These are phyloP conservation scores for Hystrix brachyura DNA, from an alignment of 2,113 vertebrate genomes.

Conservation along the genomic window DNA sequence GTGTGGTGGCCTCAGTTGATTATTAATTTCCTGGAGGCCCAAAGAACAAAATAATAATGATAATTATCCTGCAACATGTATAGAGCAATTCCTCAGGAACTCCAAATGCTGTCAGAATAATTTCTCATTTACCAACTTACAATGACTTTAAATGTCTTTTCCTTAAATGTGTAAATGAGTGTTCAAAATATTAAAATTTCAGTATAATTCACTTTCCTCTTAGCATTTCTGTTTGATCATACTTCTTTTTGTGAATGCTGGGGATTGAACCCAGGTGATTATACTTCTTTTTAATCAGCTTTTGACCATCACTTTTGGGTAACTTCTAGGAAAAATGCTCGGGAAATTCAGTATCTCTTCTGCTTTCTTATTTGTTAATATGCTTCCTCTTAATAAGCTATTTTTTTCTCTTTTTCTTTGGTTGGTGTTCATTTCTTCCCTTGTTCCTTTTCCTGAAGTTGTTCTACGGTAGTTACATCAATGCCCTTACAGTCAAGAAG, in stretches of 20 bases:
- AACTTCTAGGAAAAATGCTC: slow-evolving; percentile 16
- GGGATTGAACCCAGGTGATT: no score
- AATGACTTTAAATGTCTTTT: neutral
- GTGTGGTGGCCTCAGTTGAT: slow-evolving; percentile 54
- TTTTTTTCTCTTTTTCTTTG: slow-evolving; percentile 8
- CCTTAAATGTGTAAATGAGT: neutral
- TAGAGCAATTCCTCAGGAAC: neutral
- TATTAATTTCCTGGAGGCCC: slow-evolving; percentile 45
- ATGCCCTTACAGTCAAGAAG: neutral
- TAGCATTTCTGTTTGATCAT: neutral
- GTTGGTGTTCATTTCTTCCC: neutral
- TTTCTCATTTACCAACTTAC: slow-evolving; percentile 17
- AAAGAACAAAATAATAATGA: slow-evolving; percentile 9
- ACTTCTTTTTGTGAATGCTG: neutral
- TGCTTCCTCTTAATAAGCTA: neutral
- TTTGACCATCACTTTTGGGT: neutral
- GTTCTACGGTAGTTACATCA: neutral
- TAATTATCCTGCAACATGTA: neutral
- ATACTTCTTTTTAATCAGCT: neutral
- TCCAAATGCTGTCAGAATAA: neutral
- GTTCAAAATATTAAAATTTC: neutral
- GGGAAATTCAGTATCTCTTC: slow-evolving; percentile 21
- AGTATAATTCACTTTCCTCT: neutral
- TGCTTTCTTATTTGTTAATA: neutral
- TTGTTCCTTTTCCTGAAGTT: slow-evolving; percentile 9